Evolutionary conservation across 2,888 invertebrate genomes (phyloP), one percentile per base, ranked within the genome.

Genomic region (Pyrocoelia pectoralis): DNA sequence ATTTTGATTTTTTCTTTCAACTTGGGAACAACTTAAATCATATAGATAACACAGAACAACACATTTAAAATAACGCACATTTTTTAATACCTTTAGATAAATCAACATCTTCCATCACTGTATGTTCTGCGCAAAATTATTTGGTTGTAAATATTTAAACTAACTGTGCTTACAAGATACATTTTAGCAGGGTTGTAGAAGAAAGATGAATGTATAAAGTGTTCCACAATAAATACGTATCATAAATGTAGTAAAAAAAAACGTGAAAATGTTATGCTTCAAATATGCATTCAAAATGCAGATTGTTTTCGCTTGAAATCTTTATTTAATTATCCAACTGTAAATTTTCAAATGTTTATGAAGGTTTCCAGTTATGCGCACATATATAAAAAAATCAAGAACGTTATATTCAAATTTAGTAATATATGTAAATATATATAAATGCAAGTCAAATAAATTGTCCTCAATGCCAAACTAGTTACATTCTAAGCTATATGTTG

Each of bases 391-490:
- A 17, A 52, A 52, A 33, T 14, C 8, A 50, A 50, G 24, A 29
- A 28, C 40, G 50, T 58, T 63, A 63, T 55, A 55, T 63, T 41
- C 43, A 59, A 54, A 63, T 51, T 62, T 54, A 63, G 53, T 40
- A 41, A 55, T 61, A 52, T 64, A 64, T 64, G 64, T 64, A 64
- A 56, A 64, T 64, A 64, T 33, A n/a, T n/a, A 46, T 29, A 58
- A 58, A 50, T 24, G 41, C 24, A 55, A 54, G 13, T 41, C 46
- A 52, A 54, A 50, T 63, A 59, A 59, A 64, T 60, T 64, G 58
- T 58, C 49, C 46, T n/a, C 54, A 63, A 58, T 63, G 63, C 63
- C 63, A 63, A 63, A 63, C 50, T 59, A 59, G 58, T 62, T 62
- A 57, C 56, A 46, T 53, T 59, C 15, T 62, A 54, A 62, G 48